phyloP scores from a whole-genome alignment of 2,113 vertebrate genomes.

The Nibea coibor region DNA sequence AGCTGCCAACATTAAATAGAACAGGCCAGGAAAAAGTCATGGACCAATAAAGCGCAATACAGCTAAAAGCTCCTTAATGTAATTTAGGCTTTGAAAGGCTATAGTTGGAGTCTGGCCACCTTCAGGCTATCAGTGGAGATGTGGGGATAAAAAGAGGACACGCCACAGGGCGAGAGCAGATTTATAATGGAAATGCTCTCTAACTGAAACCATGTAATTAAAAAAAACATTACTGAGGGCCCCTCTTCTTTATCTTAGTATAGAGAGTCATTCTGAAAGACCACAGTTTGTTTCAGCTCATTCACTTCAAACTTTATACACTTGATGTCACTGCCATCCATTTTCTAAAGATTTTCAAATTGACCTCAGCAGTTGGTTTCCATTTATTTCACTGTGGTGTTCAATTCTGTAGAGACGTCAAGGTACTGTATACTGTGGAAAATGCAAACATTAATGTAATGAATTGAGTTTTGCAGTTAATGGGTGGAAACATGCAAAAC shows the following conservation, averaged over 20 bases:
- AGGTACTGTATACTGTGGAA: conserved; percentile 1
- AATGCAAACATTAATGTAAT: conserved; percentile 10
- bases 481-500: not conserved
- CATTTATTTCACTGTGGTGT: conserved; percentile 7
- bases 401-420: conserved; percentile 13
- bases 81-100: conserved; percentile 24
- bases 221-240: not conserved
- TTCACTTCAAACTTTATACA: not conserved
- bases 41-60: not conserved
- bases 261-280: not conserved
- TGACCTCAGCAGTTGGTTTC: conserved; percentile 1
- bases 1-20: not conserved
- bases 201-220: conserved; percentile 7
- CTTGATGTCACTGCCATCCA: not conserved
- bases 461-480: conserved; percentile 18
- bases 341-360: conserved; percentile 3
- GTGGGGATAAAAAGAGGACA: conserved; percentile 9
- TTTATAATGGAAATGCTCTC: not conserved
- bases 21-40: not conserved
- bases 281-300: conserved; percentile 5
- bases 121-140: conserved; percentile 10
- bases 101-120: conserved; percentile 16
- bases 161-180: conserved; percentile 11
- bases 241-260: not conserved
- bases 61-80: conserved; percentile 30